Base-by-base conservation (phyloP, 2,113 vertebrate genomes). In the Gnathonemus echidnorhynchus region DNA sequence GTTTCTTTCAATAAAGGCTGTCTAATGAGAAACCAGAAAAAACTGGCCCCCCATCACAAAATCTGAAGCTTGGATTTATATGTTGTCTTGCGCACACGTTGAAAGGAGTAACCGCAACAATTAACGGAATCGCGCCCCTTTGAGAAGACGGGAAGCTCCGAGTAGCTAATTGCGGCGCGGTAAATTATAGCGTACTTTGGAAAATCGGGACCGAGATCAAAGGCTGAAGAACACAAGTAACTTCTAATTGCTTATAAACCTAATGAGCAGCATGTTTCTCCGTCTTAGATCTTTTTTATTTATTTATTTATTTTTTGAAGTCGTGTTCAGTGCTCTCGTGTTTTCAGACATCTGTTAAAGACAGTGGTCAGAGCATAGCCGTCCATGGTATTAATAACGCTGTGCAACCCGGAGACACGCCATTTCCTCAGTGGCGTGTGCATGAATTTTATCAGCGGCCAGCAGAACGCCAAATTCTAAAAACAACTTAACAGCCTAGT, bases 171-270 rank as follows among this genome's bases (percentile, higher is more conserved):
- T 90, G 77, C 87, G 31, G 49, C 53, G 42, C 27, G 46, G 87
- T 53, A 58, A 86, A 77, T 91, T 49, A 52, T 52, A 53, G 66
- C 39, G 56, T 88, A 58, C 74, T 89, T 91, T 80, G 74, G 19
- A 84, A 74, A 62, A 89, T 89, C 49, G 80, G 62, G 66, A 87
- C 84, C 8, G 27, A 91, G 89, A 90, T 91, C 90, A 91, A 90
- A 88, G 90, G 66, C 74, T 85, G 89, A 42, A 84, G 46, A 89
- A 74, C 24, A 48, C 80, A 53, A 88, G 70, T 42, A 88, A 85
- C 70, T 83, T 88, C 17, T 48, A 83, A 49, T 83, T 88, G 31
- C 77, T 83, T 42, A 84, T 50, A 52, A 66, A 90, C 86, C 52
- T 88, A 86, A 90, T 88, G 89, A 88, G 86, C 86, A 39, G 42